Conservation (phyloP, 2,888 invertebrate genomes). For the Tenthredo amoena region DNA sequence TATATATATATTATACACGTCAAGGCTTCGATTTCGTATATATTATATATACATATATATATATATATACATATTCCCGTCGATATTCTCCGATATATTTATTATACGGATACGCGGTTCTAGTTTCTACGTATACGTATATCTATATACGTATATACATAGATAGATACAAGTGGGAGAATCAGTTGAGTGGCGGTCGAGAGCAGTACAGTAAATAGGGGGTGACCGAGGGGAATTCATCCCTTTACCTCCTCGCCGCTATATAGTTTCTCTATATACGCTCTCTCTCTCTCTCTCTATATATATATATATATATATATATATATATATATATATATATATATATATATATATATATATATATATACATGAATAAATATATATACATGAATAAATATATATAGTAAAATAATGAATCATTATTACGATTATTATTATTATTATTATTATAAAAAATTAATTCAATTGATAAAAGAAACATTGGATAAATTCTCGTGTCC, state of each 20-base stretch:
- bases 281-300: not conserved
- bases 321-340: not conserved
- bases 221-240: slow-evolving; percentile 33
- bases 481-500: too few relatives aligned
- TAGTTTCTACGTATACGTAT: not conserved
- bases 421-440: too few relatives aligned
- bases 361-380: not conserved
- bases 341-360: not conserved
- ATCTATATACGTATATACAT: not conserved
- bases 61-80: not conserved
- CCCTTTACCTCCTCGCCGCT: not conserved
- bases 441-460: not conserved
- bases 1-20: not conserved
- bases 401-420: too few relatives aligned
- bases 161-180: slow-evolving; percentile 15
- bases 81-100: not conserved
- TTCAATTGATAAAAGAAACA: not conserved
- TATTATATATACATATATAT: not conserved
- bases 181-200: slow-evolving; percentile 38
- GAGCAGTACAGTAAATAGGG: slow-evolving; percentile 20
- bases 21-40: not conserved
- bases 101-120: not conserved
- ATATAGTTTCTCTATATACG: not conserved
- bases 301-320: not conserved
- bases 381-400: not conserved